These are phyloP conservation scores for Philopotamus ludificatus DNA, from an alignment of 1,140 invertebrate species.

Conservation along the genomic window DNA sequence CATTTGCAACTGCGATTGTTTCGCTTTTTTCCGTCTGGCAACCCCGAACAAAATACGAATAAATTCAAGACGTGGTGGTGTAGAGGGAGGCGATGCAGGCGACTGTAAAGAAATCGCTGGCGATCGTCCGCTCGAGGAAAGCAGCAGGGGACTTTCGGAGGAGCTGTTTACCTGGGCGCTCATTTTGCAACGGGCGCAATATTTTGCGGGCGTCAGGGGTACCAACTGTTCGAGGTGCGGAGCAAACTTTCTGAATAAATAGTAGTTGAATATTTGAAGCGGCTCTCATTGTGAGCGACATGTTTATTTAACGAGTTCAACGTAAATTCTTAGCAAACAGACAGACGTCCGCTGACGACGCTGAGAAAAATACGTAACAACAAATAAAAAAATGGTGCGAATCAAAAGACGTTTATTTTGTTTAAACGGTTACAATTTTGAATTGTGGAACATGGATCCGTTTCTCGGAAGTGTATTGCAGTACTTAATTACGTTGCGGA, in stretches of 20 bases:
- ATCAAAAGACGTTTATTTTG: neutral
- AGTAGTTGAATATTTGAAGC: constrained; percentile 28
- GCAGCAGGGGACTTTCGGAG: neutral
- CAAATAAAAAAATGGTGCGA: neutral
- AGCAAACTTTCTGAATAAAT: constrained; percentile 29
- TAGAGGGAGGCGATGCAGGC: neutral
- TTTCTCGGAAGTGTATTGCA: no score
- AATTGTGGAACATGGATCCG: no score
- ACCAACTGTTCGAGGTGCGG: neutral
- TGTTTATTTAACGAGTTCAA: constrained; percentile 21
- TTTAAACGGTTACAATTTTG: no score
- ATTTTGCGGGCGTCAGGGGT: neutral
- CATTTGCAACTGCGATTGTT: constrained; percentile 13
- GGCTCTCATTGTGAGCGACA: neutral
- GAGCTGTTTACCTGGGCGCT: neutral
- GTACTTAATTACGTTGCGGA: no score
- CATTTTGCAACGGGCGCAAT: neutral
- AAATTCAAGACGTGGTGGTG: neutral
- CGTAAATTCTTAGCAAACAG: neutral
- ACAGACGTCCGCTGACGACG: neutral
- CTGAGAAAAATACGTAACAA: no score
- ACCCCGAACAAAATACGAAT: no score
- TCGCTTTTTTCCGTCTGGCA: neutral
- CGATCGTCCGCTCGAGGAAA: neutral
- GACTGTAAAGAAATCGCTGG: neutral